Evolutionary conservation across 2,113 vertebrate species (phyloP).

Genomic region (Siphamia tubifer): DNA sequence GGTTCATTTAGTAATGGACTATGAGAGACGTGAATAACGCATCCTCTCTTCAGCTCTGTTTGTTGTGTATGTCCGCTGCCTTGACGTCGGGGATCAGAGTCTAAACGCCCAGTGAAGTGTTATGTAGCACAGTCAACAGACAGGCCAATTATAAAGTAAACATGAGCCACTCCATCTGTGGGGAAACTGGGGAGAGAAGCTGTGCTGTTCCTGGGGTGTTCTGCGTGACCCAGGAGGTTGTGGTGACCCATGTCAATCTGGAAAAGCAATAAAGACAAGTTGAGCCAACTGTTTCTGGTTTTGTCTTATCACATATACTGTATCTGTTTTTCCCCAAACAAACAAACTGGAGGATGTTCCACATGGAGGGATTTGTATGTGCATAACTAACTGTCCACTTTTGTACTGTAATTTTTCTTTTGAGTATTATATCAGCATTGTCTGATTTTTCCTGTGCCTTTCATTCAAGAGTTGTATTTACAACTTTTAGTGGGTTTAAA

Average conservation of each 20-base stretch:
- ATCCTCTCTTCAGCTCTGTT: background rate
- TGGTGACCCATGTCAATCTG: slow-evolving; percentile 66
- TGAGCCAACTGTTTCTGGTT: slow-evolving; percentile 74
- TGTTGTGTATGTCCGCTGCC: slow-evolving; percentile 19
- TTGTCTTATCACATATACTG: slow-evolving; percentile 76
- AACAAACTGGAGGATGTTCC: slow-evolving; percentile 70
- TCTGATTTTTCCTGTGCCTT: slow-evolving; percentile 99
- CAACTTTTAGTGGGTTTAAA: slow-evolving; percentile 97
- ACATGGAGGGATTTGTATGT: slow-evolving; percentile 86
- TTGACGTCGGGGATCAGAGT: slow-evolving; percentile 31
- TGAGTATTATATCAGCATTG: slow-evolving; percentile 93
- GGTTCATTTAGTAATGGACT: slow-evolving; percentile 28
- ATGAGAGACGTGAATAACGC: background rate
- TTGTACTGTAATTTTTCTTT: slow-evolving; percentile 95
- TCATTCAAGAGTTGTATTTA: slow-evolving; percentile 94
- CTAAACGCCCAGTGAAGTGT: slow-evolving; percentile 34
- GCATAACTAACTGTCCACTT: slow-evolving; percentile 89
- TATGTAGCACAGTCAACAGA: slow-evolving; percentile 28
- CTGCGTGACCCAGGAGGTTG: slow-evolving; percentile 8
- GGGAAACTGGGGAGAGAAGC: slow-evolving; percentile 12
- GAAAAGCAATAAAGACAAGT: slow-evolving; percentile 92
- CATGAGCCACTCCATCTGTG: background rate
- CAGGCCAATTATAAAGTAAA: slow-evolving; percentile 28
- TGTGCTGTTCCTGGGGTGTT: background rate
- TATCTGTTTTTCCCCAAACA: slow-evolving; percentile 43